Evolutionary conservation across 1,140 invertebrate species (phyloP).

Genomic region (Prorops nasuta): DNA sequence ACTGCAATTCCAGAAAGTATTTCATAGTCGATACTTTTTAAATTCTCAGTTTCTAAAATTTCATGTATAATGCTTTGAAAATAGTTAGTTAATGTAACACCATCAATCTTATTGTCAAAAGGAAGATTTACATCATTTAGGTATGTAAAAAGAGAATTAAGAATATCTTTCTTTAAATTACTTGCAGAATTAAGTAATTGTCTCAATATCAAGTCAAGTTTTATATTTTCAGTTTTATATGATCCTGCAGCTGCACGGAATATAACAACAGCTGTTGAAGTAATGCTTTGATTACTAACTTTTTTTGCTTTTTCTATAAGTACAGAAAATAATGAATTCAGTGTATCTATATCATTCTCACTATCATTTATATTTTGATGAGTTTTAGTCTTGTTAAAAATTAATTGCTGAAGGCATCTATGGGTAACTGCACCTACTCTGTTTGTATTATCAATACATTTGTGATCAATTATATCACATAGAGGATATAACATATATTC

Average conservation of each 20-base stretch:
- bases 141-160: constrained; percentile 22
- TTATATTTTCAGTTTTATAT: constrained; percentile 22
- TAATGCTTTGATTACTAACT: constrained; percentile 15
- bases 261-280: constrained; percentile 20
- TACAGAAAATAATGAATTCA: constrained; percentile 21
- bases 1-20: constrained; percentile 30
- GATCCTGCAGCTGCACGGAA: constrained; percentile 18
- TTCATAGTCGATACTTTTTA: constrained; percentile 27
- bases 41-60: constrained; percentile 21
- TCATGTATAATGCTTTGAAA: constrained; percentile 33
- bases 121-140: constrained; percentile 30
- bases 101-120: constrained; percentile 37
- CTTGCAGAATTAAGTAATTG: constrained; percentile 29
- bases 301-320: constrained; percentile 17
- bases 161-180: constrained; percentile 25
- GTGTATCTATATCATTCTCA: constrained; percentile 4
- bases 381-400: constrained; percentile 22
- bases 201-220: constrained; percentile 37
- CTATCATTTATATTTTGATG: constrained; percentile 8
- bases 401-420: constrained; percentile 34
- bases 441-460: constrained; percentile 17
- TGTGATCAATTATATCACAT: constrained; percentile 21
- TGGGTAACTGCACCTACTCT: constrained; percentile 21
- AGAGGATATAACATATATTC: constrained; percentile 32
- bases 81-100: constrained; percentile 29